Percentiles rank a stretch among this genome's conserved stretches.
Evolutionary conservation across 2,888 invertebrate genomes (phyloP).

Genomic region (Plagodis pulveraria): DNA sequence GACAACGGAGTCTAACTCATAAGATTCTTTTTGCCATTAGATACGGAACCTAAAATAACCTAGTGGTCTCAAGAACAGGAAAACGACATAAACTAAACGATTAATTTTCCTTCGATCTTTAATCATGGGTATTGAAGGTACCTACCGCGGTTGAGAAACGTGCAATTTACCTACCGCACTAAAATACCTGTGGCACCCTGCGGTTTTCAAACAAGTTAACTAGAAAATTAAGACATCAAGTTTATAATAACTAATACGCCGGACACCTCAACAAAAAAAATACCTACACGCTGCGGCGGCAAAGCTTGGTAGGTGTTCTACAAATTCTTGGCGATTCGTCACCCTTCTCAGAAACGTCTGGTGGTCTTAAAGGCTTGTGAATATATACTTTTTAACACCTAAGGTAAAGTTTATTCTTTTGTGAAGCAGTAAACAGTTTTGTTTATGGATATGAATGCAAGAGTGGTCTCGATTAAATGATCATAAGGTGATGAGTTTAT

Average conservation of each 20-base stretch:
- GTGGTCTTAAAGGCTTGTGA: conserved; percentile 25
- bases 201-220: conserved; percentile 15
- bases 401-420: neutral
- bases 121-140: neutral
- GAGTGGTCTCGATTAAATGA: too few relatives aligned
- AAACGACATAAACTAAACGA: too few relatives aligned
- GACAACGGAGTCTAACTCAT: too few relatives aligned
- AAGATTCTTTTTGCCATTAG: too few relatives aligned
- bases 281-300: conserved; percentile 5
- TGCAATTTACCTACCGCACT: conserved; percentile 5
- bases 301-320: conserved; percentile 44
- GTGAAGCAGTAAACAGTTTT: neutral
- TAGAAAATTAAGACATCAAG: conserved; percentile 22
- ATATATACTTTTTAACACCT: conserved; percentile 4
- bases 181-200: conserved; percentile 19
- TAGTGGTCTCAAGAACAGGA: too few relatives aligned
- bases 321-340: conserved; percentile 40
- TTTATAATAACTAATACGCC: conserved; percentile 21
- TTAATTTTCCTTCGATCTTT: neutral
- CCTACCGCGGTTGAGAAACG: conserved; percentile 11
- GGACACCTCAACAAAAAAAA: conserved; percentile 26
- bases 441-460: neutral
- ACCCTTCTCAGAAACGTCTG: conserved; percentile 43
- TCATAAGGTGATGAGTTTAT: too few relatives aligned
- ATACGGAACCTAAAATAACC: too few relatives aligned